Conservation (phyloP, 1,140 invertebrate species). For the Micrasema longulum region DNA sequence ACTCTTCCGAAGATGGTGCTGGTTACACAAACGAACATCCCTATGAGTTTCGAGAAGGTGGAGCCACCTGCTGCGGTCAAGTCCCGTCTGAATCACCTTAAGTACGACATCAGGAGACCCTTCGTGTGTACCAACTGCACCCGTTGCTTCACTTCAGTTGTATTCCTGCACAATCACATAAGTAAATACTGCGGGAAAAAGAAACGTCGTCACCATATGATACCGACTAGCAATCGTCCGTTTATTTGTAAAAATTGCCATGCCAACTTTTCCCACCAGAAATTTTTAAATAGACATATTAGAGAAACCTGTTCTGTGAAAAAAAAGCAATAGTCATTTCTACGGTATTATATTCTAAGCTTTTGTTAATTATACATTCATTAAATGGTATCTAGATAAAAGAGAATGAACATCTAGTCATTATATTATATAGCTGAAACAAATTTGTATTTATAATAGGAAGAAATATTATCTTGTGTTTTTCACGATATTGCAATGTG, state of each 20-base stretch:
- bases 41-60: slow-evolving; percentile 31
- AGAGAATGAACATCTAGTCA: slow-evolving; percentile 8
- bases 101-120: slow-evolving; percentile 39
- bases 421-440: neutral
- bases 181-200: slow-evolving; percentile 43
- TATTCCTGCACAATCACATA: slow-evolving; percentile 44
- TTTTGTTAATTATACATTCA: too few species aligned
- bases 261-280: slow-evolving; percentile 47
- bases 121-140: slow-evolving; percentile 46
- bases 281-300: slow-evolving; percentile 53
- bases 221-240: slow-evolving; percentile 19
- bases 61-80: neutral
- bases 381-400: neutral
- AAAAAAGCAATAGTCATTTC: neutral
- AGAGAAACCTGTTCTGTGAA: slow-evolving; percentile 43
- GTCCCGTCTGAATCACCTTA: slow-evolving; percentile 3
- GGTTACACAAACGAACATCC: slow-evolving; percentile 30
- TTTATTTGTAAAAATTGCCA: slow-evolving; percentile 44
- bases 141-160: slow-evolving; percentile 42
- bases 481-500: too few species aligned
- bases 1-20: slow-evolving; percentile 23
- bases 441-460: too few species aligned
- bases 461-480: too few species aligned
- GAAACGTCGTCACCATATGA: slow-evolving; percentile 1
- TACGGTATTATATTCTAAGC: too few species aligned